Percentiles rank a stretch among this genome's conserved stretches.
phyloP scores from a whole-genome alignment of 1,140 invertebrate species.

The Hetaerina americana region DNA sequence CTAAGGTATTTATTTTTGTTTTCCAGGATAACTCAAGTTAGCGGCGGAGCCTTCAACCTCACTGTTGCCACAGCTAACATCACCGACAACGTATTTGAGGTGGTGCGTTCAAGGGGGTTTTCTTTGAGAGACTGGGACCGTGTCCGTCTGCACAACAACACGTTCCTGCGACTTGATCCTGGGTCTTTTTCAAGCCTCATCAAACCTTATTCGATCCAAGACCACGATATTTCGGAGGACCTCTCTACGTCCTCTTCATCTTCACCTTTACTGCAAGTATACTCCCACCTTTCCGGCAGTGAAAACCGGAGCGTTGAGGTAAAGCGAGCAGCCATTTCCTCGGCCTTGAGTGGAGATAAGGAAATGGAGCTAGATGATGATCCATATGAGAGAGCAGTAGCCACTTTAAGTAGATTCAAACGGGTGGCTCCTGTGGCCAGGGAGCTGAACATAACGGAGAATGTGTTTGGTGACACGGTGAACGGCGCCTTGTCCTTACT shows the following conservation, averaged over 20 bases:
- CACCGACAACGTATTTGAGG: constrained; percentile 43
- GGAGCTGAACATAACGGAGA: constrained; percentile 16
- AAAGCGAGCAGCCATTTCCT: too few species aligned
- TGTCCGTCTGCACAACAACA: constrained; percentile 45
- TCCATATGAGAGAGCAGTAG: too few species aligned
- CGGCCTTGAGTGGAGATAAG: background rate
- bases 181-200: constrained; percentile 34
- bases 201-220: too few species aligned
- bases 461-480: constrained; percentile 22
- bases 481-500: constrained; percentile 40
- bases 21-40: constrained; percentile 47
- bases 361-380: too few species aligned
- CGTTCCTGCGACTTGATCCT: constrained; percentile 39
- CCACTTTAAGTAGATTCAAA: too few species aligned
- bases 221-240: too few species aligned
- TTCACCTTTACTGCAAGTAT: too few species aligned
- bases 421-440: constrained; percentile 16
- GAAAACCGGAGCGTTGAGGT: too few species aligned
- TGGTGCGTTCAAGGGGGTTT: constrained; percentile 38
- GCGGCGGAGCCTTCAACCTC: constrained; percentile 44
- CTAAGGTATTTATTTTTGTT: constrained; percentile 14
- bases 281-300: constrained; percentile 18
- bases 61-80: constrained; percentile 45
- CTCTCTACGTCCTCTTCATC: too few species aligned
- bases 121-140: constrained; percentile 46